phyloP scores from a whole-genome alignment of 2,797 vertebrate genomes.

The Bovichtus diacanthus region DNA sequence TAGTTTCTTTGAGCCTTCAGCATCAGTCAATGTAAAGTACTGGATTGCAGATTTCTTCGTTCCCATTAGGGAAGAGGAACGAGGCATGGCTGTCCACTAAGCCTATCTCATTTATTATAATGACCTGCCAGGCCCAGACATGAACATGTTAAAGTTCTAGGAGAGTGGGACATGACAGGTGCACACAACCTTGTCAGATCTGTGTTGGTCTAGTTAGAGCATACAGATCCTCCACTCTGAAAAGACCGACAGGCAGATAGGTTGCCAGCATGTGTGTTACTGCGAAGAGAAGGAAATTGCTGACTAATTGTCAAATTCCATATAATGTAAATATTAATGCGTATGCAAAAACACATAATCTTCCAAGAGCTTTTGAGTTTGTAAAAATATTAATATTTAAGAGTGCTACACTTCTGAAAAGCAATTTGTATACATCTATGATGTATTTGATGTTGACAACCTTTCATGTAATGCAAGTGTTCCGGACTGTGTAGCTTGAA shows the following conservation, averaged over 20 bases:
- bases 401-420: neutral
- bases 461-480: neutral
- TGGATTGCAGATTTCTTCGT: conserved; percentile 89
- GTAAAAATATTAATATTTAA: neutral
- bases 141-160: conserved; percentile 95
- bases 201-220: conserved; percentile 93
- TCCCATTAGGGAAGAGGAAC: conserved; percentile 91
- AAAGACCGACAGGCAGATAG: conserved; percentile 59
- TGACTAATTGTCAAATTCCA: conserved; percentile 90
- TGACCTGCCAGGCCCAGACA: conserved; percentile 97
- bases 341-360: neutral
- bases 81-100: conserved; percentile 87
- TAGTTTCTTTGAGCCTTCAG: conserved; percentile 92
- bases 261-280: conserved; percentile 34
- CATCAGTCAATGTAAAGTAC: conserved; percentile 92
- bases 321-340: conserved; percentile 85
- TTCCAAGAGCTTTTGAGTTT: neutral
- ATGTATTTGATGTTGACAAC: neutral
- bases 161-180: conserved; percentile 93
- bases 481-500: neutral
- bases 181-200: conserved; percentile 92
- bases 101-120: conserved; percentile 99
- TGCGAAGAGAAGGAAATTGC: conserved; percentile 70
- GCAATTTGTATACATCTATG: neutral
- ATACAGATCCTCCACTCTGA: conserved; percentile 81